phyloP scores from a whole-genome alignment of 1,140 invertebrate genomes.

The Zaprionus taronus region DNA sequence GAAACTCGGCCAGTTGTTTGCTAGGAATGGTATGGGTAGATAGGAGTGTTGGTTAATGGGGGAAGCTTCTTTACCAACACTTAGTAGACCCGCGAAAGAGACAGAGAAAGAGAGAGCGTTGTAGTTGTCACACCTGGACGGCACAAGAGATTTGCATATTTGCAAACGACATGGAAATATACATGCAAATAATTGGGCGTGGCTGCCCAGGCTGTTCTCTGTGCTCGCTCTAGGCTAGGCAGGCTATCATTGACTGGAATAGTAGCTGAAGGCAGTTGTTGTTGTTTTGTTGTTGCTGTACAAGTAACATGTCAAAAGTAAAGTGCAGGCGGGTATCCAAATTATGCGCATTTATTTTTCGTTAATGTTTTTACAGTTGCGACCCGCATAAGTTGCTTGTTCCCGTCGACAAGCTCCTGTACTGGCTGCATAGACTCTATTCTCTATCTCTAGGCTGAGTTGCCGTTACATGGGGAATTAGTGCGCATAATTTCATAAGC shows the following conservation, averaged over 20 bases:
- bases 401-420: conserved; percentile 25
- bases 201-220: conserved; percentile 18
- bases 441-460: conserved; percentile 53
- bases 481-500: conserved; percentile 80
- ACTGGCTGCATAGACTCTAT: conserved; percentile 14
- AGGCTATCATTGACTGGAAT: conserved; percentile 29
- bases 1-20: not conserved
- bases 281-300: conserved; percentile 15
- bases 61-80: conserved; percentile 1
- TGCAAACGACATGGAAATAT: conserved; percentile 39
- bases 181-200: conserved; percentile 47
- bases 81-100: not conserved
- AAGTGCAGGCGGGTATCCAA: conserved; percentile 42
- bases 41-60: not conserved
- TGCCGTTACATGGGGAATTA: conserved; percentile 76
- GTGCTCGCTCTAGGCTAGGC: not conserved
- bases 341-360: conserved; percentile 53
- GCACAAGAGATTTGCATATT: conserved; percentile 46
- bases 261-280: conserved; percentile 3
- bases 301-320: conserved; percentile 39
- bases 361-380: conserved; percentile 52
- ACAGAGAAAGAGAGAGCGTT: not conserved
- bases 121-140: conserved; percentile 45
- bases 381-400: conserved; percentile 45
- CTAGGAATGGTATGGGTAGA: not conserved